Evolutionary conservation across 1,140 invertebrate genomes (phyloP), one percentile per base, ranked within the genome.

Genomic region (Drosophila pandora): DNA sequence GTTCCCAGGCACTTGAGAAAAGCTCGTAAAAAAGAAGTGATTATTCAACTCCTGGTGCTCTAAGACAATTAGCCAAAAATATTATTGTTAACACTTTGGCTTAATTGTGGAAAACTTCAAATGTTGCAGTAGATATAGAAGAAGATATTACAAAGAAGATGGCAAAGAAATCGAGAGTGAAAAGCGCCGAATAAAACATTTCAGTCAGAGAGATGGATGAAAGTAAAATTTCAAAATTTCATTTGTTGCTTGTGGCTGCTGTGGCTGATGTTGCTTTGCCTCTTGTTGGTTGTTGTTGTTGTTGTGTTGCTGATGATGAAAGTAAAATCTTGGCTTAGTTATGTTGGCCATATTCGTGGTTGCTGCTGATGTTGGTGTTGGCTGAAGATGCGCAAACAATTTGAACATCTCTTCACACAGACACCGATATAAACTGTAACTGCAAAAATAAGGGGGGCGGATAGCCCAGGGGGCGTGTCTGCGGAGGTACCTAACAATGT

Each of bases 161-260:
- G 53, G 22, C 67, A 72, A 64, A 63, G 39, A 62, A 76, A 63
- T 60, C 41, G 47, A 57, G 62, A 81, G 48, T 71, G 52, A 75
- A 79, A 79, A 74, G 61, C 67, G 70, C 25, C 67, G 64, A 65
- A 78, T 57, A 58, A 77, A 56, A 58, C 60, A 28, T 32, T 43
- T 23, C 54, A 23, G 37, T 28, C 60, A 17, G 37, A 60, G 39
- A 76, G 70, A 78, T 85, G 81, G 52, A 78, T 85, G 82, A 85
- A 85, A 85, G 82, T 85, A 87, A 85, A 75, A 78, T 85, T 78
- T 84, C 65, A 76, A 83, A 83, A 84, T 63, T 61, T 80, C 55
- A 59, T 61, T 69, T 61, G 62, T 67, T 59, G 71, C 62, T 67
- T 55, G 39, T 53, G 63, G 25, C 21, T 50, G 64, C 12, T 62